These are phyloP conservation scores for Epinotia ramella DNA, from an alignment of 2,888 invertebrate species.

Conservation along the genomic window DNA sequence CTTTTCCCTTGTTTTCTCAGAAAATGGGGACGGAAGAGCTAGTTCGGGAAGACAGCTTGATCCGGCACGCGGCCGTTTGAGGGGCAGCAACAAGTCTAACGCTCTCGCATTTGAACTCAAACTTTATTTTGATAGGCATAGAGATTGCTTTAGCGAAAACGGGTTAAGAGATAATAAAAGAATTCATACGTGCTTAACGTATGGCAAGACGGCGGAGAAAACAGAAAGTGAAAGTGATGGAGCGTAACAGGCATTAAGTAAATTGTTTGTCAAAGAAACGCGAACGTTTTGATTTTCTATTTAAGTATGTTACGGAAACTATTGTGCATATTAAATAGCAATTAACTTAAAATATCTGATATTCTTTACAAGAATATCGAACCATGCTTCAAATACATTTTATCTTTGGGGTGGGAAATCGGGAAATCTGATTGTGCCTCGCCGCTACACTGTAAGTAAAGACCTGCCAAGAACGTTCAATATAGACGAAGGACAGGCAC, in stretches of 20 bases:
- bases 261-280: slow-evolving; percentile 61
- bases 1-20: slow-evolving; percentile 74
- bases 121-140: slow-evolving; percentile 60
- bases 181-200: slow-evolving; percentile 69
- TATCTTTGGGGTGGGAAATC: slow-evolving; percentile 53
- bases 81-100: slow-evolving; percentile 78
- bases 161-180: slow-evolving; percentile 57
- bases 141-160: slow-evolving; percentile 59
- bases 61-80: slow-evolving; percentile 70
- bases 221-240: slow-evolving; percentile 73
- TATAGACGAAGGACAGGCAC: slow-evolving; percentile 62
- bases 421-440: slow-evolving; percentile 66
- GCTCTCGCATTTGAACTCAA: slow-evolving; percentile 61
- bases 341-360: neutral
- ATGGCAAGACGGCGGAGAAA: slow-evolving; percentile 59
- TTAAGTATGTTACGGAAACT: slow-evolving; percentile 6
- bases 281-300: slow-evolving; percentile 45
- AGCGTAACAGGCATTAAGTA: slow-evolving; percentile 67
- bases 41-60: slow-evolving; percentile 80
- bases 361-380: slow-evolving; percentile 1
- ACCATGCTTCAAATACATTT: slow-evolving; percentile 52
- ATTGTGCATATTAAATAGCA: neutral
- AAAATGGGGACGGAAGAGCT: slow-evolving; percentile 75
- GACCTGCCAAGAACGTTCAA: slow-evolving; percentile 62
- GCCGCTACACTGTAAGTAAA: slow-evolving; percentile 61